Evolutionary conservation across 2,797 vertebrate genomes (phyloP).

Genomic region (Antrozous pallidus): DNA sequence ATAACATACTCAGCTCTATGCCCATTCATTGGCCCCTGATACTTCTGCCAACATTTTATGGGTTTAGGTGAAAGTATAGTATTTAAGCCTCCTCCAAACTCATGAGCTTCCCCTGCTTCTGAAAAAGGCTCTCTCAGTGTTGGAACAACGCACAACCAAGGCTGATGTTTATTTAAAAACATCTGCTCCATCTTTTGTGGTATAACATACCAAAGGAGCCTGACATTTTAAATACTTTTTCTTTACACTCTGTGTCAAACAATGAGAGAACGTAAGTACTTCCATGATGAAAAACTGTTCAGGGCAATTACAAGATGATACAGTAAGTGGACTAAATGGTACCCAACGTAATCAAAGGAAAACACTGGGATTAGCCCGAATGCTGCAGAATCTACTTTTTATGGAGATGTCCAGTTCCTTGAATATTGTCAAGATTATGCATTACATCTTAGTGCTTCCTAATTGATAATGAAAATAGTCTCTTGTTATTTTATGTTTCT

Average conservation of each 20-base stretch:
- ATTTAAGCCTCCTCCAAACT: constrained; percentile 84
- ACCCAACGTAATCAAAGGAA: constrained; percentile 72
- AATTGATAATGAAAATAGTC: constrained; percentile 59
- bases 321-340: constrained; percentile 73
- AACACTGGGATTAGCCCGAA: constrained; percentile 59
- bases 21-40: constrained; percentile 82
- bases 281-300: constrained; percentile 75
- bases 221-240: constrained; percentile 81
- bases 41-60: constrained; percentile 84
- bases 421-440: constrained; percentile 22
- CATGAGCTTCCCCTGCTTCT: constrained; percentile 84
- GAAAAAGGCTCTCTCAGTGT: constrained; percentile 81
- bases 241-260: constrained; percentile 74
- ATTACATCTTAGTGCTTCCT: constrained; percentile 54
- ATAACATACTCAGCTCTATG: constrained; percentile 84
- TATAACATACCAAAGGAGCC: constrained; percentile 79
- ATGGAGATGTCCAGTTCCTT: constrained; percentile 33
- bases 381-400: constrained; percentile 46
- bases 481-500: constrained; percentile 33
- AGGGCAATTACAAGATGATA: constrained; percentile 73
- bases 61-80: constrained; percentile 85
- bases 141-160: constrained; percentile 80
- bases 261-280: constrained; percentile 71
- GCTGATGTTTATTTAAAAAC: constrained; percentile 86
- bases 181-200: constrained; percentile 82